Evolutionary conservation across 2,888 invertebrate species (phyloP).

Genomic region (Acanthacorydalis orientalis): DNA sequence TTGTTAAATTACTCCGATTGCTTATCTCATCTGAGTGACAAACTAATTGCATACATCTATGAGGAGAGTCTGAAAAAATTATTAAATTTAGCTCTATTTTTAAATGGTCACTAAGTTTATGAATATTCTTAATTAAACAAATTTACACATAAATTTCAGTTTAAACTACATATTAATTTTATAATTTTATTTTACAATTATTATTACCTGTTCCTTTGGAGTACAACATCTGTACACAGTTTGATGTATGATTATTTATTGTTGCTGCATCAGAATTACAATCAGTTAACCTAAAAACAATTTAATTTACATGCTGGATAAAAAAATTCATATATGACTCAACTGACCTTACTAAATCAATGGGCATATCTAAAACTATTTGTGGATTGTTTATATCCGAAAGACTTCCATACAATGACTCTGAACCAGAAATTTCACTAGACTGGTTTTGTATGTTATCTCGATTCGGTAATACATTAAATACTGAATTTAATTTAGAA

Average conservation of each 20-base stretch:
- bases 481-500: not conserved
- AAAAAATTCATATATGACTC: not conserved
- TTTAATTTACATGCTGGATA: not conserved
- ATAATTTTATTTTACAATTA: not conserved
- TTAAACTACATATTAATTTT: not conserved
- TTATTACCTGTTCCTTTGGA: not conserved
- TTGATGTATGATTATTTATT: too few species aligned
- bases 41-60: not conserved
- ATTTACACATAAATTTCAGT: too few species aligned
- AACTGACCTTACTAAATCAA: not conserved
- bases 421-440: not conserved
- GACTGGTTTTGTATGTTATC: not conserved
- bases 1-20: not conserved
- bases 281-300: not conserved
- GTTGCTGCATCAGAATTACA: too few species aligned
- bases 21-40: constrained; percentile 1
- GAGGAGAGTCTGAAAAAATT: not conserved
- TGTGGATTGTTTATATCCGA: not conserved
- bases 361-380: not conserved
- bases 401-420: not conserved
- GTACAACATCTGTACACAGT: not conserved
- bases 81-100: too few species aligned
- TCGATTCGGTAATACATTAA: not conserved
- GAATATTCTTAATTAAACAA: too few species aligned
- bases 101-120: too few species aligned